Evolutionary conservation across 2,888 invertebrate genomes (phyloP).

Genomic region (Melangyna quadrimaculata): DNA sequence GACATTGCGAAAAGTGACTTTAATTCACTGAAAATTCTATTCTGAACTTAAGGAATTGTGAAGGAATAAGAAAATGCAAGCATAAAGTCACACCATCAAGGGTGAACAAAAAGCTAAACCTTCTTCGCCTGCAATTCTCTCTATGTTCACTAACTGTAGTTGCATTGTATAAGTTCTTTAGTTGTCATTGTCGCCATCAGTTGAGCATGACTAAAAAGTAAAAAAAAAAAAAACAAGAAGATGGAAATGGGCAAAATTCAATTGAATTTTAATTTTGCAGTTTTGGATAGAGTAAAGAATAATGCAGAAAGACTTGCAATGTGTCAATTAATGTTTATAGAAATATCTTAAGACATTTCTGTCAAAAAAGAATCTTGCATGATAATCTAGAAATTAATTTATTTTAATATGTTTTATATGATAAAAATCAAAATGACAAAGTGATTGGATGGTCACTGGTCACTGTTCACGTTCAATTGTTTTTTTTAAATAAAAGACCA

Average conservation of each 20-base stretch:
- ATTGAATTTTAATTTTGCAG: constrained; percentile 58
- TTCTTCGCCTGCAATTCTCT: constrained; percentile 20
- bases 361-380: neutral
- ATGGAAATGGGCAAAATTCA: constrained; percentile 23
- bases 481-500: neutral
- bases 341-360: constrained; percentile 25
- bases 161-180: constrained; percentile 36
- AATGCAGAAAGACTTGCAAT: constrained; percentile 36
- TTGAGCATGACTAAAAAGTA: neutral
- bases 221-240: no score
- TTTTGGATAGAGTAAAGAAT: neutral
- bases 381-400: neutral
- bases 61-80: constrained; percentile 23
- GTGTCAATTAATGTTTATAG: constrained; percentile 48
- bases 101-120: constrained; percentile 8
- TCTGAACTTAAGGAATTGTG: constrained; percentile 55
- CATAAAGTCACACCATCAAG: constrained; percentile 36
- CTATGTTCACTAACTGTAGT: neutral
- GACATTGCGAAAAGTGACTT: constrained; percentile 74
- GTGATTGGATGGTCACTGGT: neutral
- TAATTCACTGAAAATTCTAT: constrained; percentile 72
- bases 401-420: neutral
- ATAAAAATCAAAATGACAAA: neutral
- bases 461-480: no score
- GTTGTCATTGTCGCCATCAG: constrained; percentile 56